Evolutionary conservation across 2,797 vertebrate species (phyloP).

Genomic region (Eidolon dupreanum): DNA sequence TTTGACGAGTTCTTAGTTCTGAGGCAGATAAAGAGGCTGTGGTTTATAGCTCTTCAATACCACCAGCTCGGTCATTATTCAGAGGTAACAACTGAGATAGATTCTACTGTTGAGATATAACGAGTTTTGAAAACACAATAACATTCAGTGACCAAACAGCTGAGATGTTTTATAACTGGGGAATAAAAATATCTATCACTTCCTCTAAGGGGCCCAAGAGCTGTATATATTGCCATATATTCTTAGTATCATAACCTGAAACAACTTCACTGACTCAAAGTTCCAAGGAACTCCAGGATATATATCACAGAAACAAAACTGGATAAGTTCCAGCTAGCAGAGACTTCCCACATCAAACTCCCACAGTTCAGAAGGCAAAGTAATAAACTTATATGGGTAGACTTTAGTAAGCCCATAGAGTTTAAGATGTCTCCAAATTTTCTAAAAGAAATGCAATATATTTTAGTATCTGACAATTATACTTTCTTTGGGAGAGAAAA

Average conservation of each 20-base stretch:
- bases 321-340: not conserved
- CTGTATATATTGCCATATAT: slow-evolving; percentile 23
- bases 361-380: not conserved
- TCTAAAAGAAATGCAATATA: not conserved
- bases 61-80: slow-evolving; percentile 13
- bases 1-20: not conserved
- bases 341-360: not conserved
- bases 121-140: slow-evolving; percentile 57
- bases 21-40: not conserved
- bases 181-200: slow-evolving; percentile 63
- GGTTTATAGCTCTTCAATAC: not conserved
- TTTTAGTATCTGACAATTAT: not conserved
- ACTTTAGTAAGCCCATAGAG: not conserved
- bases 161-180: slow-evolving; percentile 56
- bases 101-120: slow-evolving; percentile 15
- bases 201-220: not conserved
- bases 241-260: slow-evolving; percentile 39
- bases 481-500: not conserved
- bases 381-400: not conserved
- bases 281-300: not conserved
- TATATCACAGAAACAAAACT: slow-evolving; percentile 39
- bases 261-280: slow-evolving; percentile 39
- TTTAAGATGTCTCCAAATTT: not conserved
- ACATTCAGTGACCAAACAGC: slow-evolving; percentile 8
- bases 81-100: not conserved